phyloP scores from a whole-genome alignment of 92 coral and sea anemone genomes.

The Parazoanthus atlanticus region DNA sequence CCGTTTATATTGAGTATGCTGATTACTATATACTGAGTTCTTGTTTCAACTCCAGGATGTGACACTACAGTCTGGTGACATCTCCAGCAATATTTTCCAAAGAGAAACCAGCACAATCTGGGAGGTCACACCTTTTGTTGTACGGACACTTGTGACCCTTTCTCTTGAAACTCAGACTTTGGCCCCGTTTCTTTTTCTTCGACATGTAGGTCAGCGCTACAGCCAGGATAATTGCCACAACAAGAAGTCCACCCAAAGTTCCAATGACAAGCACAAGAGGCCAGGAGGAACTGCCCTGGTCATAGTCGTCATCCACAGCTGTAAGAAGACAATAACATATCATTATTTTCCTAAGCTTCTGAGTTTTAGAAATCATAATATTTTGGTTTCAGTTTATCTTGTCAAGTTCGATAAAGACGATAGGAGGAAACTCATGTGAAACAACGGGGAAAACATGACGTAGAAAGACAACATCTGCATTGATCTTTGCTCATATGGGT shows the following conservation, averaged over 20 bases:
- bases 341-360: not conserved
- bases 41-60: too few species aligned
- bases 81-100: not conserved
- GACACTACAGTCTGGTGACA: not conserved
- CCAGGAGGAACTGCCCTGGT: not conserved
- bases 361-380: not conserved
- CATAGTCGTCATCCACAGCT: not conserved
- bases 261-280: not conserved
- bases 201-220: not conserved
- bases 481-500: too few species aligned
- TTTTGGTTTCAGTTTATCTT: too few species aligned
- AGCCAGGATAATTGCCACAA: not conserved
- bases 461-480: too few species aligned
- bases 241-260: not conserved
- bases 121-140: slow-evolving; percentile 6
- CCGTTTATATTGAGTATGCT: too few species aligned
- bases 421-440: too few species aligned
- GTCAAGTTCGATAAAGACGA: too few species aligned
- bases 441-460: too few species aligned
- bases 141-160: slow-evolving; percentile 18
- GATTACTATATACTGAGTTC: too few species aligned
- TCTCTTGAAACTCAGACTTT: not conserved
- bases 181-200: slow-evolving; percentile 1
- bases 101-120: not conserved
- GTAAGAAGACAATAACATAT: not conserved